Percentiles rank a stretch among this genome's conserved stretches.
phyloP scores from a whole-genome alignment of 2,888 invertebrate species.

The Acrobasis consociella region DNA sequence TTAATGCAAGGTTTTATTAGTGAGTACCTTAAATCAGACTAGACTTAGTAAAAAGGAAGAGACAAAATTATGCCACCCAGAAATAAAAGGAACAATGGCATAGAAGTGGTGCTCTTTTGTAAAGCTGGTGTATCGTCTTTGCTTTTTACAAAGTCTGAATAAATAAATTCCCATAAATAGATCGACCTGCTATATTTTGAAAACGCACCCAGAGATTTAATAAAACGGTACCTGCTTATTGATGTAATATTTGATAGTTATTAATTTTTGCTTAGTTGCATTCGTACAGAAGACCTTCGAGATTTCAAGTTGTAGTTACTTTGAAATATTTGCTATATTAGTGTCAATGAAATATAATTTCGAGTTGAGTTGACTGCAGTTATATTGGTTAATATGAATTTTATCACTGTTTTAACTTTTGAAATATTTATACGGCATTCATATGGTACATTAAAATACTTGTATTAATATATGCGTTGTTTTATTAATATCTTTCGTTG shows the following conservation, averaged over 20 bases:
- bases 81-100: not conserved
- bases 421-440: constrained; percentile 83
- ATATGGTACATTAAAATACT: constrained; percentile 82
- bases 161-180: not conserved
- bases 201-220: constrained; percentile 58
- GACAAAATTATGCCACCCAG: no score
- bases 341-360: constrained; percentile 67
- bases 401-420: constrained; percentile 84
- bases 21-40: constrained; percentile 25
- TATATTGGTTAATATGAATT: constrained; percentile 81
- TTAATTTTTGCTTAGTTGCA: constrained; percentile 48
- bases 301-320: constrained; percentile 51
- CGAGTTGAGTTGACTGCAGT: constrained; percentile 71
- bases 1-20: constrained; percentile 35
- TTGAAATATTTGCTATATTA: constrained; percentile 48
- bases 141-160: constrained; percentile 5
- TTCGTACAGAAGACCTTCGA: constrained; percentile 37
- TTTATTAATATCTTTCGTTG: constrained; percentile 50
- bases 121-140: not conserved
- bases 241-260: constrained; percentile 53
- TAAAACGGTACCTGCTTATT: constrained; percentile 70
- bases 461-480: constrained; percentile 70
- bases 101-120: not conserved
- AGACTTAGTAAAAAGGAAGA: not conserved
- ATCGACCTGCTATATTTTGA: constrained; percentile 31